Conservation (phyloP, 92 coral and sea anemone species). For the Heliopora coerulea region DNA sequence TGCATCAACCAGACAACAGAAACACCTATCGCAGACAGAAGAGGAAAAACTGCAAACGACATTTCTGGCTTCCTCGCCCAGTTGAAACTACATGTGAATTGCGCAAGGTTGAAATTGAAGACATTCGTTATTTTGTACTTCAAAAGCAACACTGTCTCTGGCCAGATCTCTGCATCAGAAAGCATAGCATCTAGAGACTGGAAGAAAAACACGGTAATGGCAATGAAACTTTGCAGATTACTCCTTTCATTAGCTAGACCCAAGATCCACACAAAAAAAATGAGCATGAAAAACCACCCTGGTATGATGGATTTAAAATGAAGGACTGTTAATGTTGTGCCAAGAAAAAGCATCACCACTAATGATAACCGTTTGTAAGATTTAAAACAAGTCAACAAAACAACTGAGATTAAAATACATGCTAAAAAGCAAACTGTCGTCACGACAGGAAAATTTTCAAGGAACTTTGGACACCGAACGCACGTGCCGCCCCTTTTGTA, state of each 20-base stretch:
- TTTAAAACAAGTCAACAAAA: conserved; percentile 6
- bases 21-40: conserved; percentile 55
- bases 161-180: conserved; percentile 66
- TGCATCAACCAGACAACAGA: conserved; percentile 41
- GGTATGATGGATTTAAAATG: conserved; percentile 49
- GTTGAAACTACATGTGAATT: conserved; percentile 66
- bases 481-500: conserved; percentile 58
- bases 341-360: conserved; percentile 24
- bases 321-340: conserved; percentile 49
- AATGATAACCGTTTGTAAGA: background rate
- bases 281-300: conserved; percentile 65
- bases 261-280: conserved; percentile 48
- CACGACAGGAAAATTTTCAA: conserved; percentile 17
- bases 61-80: conserved; percentile 61
- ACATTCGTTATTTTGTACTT: conserved; percentile 65
- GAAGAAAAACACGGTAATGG: conserved; percentile 65
- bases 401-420: background rate
- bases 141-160: conserved; percentile 40
- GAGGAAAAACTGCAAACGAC: conserved; percentile 45
- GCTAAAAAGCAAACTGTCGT: conserved; percentile 7
- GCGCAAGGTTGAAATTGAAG: conserved; percentile 61
- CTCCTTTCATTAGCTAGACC: conserved; percentile 66
- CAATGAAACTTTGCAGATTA: conserved; percentile 36
- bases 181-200: conserved; percentile 70
- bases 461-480: conserved; percentile 25